Base-by-base conservation (phyloP, 2,888 invertebrate genomes). In the Synanthedon andrenaeformis region DNA sequence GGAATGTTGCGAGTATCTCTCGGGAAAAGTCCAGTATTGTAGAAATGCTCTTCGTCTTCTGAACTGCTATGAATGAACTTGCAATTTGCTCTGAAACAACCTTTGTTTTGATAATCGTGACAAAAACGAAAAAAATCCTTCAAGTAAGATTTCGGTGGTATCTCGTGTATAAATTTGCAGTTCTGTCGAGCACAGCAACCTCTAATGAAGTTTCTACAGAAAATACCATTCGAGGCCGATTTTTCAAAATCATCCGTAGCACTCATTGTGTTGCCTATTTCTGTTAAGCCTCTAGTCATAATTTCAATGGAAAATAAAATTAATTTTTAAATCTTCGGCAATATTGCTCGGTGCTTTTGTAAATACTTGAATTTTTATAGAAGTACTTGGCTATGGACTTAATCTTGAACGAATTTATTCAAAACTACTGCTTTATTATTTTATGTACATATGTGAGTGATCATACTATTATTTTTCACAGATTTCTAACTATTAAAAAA, bases 31-130 rank as follows among this genome's bases (percentile, higher is more conserved):
- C 92, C 91, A 52, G 89, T 87, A 55, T 81, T 76, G 63, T 91
- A 93, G 69, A 91, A 93, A 57, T 89, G 87, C 57, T 92, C 92
- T 72, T 93, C 92, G 52, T 93, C 92, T 66, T 92, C 91, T 52
- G 90, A 79, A 5, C 90, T 88, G 65, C 92, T 91, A 72, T 94
- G 94, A 54, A 92, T 80, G 72, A 93, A 93, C 63, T 90, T 91
- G 71, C 93, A 93, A 62, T 89, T 91, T 10, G 79, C 72, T 64
- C 90, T 85, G 55, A 91, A 89, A 58, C 89, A 88, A 59, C 92
- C 92, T 67, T 91, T 91, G 73, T 94, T 94, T 79, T 93, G 93
- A 67, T 75, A 90, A 64, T 90, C 90, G 65, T 89, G 90, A 63
- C 90, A 90, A 64, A 90, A 90, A 45, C 85, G 76, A 64, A 88